Evolutionary conservation across 2,113 vertebrate species (phyloP), one percentile per base, ranked within the genome.

Genomic region (Amphiprion percula): DNA sequence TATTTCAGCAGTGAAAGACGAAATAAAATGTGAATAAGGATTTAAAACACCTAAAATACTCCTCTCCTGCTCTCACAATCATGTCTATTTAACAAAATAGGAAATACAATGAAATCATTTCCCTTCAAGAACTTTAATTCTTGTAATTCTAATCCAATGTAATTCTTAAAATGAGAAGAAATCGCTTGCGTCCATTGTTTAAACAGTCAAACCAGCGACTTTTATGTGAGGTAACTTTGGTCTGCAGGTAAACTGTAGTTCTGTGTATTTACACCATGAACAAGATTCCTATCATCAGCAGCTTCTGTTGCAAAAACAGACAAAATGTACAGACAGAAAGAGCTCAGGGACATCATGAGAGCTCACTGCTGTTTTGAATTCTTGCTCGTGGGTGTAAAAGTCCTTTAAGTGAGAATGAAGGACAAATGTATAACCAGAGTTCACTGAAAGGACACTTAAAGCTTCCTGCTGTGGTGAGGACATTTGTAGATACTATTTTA

Each of bases 281-380:
- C 10, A 0, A 64, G 74, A 77, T 15, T 17, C 19, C 1, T 70
- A 58, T 78, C 75, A 41, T 0, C 33, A 16, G 1, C 30, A 33
- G 37, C n/a, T 15, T 56, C 24, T 90, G 88, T 83, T 88, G 86
- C 55, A 54, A 82, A 79, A 91, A 92, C 88, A 91, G 17, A 58
- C 28, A 26, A 24, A 73, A 74, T 11, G 60, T 68, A 21, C 15
- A 46, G 55, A 80, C 76, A 49, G 50, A 60, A n/a, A 16, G 49
- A 6, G 46, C 50, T 66, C 37, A 10, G 62, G 56, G 46, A 68
- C 44, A 47, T n/a, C 4, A 16, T 5, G 23, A 55, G 50, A 54
- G 64, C 46, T 17, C 12, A 12, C 6, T 21, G 5, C 26, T 28
- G 7, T 21, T 71, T 62, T 28, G 30, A 28, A 4, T 15, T 41